Base-by-base conservation (phyloP, 2,113 vertebrate genomes). In the Gallinago paraguaiae region DNA sequence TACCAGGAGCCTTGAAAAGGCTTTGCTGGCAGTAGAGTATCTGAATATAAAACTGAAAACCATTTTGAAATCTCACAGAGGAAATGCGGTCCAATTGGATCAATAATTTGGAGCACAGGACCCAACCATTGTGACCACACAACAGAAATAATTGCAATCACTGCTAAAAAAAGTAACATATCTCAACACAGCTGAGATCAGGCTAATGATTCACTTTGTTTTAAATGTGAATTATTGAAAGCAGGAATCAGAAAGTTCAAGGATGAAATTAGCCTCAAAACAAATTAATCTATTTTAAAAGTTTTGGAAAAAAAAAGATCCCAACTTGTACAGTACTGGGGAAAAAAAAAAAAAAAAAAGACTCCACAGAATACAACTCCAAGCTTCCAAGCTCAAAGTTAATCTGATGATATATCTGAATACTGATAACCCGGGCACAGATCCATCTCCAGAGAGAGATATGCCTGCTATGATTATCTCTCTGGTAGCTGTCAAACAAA, bases 381-480 rank as follows among this genome's bases (percentile, higher is more conserved):
- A 88, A 64, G 75, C 61, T 96, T 96, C 88, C 64, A 97, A 88
- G 30, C 91, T 86, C 24, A 46, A 92, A 95, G 90, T 90, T 94
- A 95, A 88, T 93, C 68, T 82, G 75, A 84, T 88, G 76, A 87
- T 91, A 92, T 89, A 94, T 88, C 85, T 96, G 94, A 91, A 95
- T 95, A 95, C 57, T 95, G 92, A 96, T 94, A 94, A 96, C 90
- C 68, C 13, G 84, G 94, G 87, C 94, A 94, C 54, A 45, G 86
- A 94, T 97, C 95, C 93, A 95, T 94, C 77, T 93, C 76, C 76
- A 90, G 70, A 92, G 92, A 96, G 68, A 96, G 92, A 96, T 92
- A 94, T 92, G 91, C 77, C 86, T 97, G 89, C 93, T 97, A 95
- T 97, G 94, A 96, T 97, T 97, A 95, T 94, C 93, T 92, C 88